Evolutionary conservation across 2,888 invertebrate species (phyloP).

Genomic region (Mythimna pallens): DNA sequence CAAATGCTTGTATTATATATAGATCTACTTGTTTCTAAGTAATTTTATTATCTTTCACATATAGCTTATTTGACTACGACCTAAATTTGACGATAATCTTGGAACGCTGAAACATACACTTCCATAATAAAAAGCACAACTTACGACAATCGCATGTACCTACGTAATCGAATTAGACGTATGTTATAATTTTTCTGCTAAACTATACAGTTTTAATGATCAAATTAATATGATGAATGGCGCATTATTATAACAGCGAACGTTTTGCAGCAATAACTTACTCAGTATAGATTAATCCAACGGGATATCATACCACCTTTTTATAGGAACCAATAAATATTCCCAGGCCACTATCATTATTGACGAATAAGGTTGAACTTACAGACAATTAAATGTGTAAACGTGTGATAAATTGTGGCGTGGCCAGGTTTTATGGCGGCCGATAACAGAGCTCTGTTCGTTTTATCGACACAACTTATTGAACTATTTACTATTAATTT

Average conservation of each 20-base stretch:
- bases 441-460: conserved; percentile 61
- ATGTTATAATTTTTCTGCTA: conserved; percentile 1
- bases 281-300: conserved; percentile 43
- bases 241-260: conserved; percentile 24
- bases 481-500: conserved; percentile 70
- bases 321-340: conserved; percentile 62
- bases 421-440: conserved; percentile 61
- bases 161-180: conserved; percentile 11
- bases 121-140: neutral
- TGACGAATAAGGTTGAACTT: conserved; percentile 67
- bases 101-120: neutral
- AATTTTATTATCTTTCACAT: neutral
- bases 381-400: conserved; percentile 68
- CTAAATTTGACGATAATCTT: neutral
- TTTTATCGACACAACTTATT: conserved; percentile 67
- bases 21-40: neutral
- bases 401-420: conserved; percentile 65
- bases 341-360: conserved; percentile 56
- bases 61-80: neutral
- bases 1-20: neutral
- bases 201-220: conserved; percentile 31
- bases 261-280: conserved; percentile 37
- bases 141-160: neutral
- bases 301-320: conserved; percentile 55
- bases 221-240: conserved; percentile 36